Evolutionary conservation across 2,888 invertebrate genomes (phyloP).

Genomic region (Epirrita christyi): DNA sequence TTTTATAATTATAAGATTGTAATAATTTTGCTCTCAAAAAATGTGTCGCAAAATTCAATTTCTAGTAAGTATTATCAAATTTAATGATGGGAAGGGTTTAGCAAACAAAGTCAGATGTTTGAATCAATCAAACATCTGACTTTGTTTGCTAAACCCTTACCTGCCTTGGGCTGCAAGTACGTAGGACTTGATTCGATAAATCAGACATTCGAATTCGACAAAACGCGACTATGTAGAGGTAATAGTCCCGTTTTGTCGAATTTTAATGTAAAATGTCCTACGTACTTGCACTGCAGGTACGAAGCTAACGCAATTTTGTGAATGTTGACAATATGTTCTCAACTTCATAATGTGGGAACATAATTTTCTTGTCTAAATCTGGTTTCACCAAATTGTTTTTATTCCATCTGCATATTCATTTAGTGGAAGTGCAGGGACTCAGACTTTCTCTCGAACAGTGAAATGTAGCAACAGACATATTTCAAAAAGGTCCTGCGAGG

Average conservation of each 20-base stretch:
- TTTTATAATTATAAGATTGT: too few species aligned
- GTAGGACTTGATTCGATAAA: too few species aligned
- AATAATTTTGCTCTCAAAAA: slow-evolving; percentile 8
- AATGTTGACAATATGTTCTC: slow-evolving; percentile 19
- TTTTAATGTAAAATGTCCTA: too few species aligned
- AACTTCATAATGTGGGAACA: slow-evolving; percentile 2
- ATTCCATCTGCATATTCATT: neutral
- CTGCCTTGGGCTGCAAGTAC: too few species aligned
- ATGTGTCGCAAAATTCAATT: slow-evolving; percentile 24
- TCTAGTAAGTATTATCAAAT: slow-evolving; percentile 2
- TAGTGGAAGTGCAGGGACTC: neutral
- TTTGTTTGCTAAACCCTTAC: slow-evolving; percentile 22
- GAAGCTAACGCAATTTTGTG: slow-evolving; percentile 6
- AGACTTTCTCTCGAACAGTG: neutral
- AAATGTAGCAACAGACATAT: too few species aligned
- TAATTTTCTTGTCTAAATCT: neutral
- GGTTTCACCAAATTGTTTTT: neutral
- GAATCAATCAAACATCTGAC: slow-evolving; percentile 7
- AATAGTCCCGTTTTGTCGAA: too few species aligned
- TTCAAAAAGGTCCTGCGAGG: too few species aligned
- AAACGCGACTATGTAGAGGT: too few species aligned
- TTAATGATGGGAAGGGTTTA: slow-evolving; percentile 22
- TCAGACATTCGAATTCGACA: too few species aligned
- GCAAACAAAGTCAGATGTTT: slow-evolving; percentile 18
- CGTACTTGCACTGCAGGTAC: too few species aligned